phyloP scores from a whole-genome alignment of 2,888 invertebrate genomes.

The Halictus ligatus region DNA sequence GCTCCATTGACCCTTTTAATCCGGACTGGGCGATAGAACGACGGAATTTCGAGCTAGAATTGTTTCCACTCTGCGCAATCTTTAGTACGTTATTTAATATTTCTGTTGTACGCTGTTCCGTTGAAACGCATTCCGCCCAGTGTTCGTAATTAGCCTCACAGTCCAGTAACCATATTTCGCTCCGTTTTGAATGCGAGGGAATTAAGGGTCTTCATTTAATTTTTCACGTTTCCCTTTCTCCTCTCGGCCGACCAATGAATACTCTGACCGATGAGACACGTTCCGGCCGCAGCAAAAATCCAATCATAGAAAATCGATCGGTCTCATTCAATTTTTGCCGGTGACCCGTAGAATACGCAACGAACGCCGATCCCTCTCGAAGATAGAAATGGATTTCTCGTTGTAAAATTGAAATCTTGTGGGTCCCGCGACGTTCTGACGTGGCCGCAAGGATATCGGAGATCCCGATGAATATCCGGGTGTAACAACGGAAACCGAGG shows the following conservation, averaged over 20 bases:
- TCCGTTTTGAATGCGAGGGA: not conserved
- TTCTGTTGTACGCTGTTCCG: not conserved
- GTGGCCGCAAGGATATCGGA: not conserved
- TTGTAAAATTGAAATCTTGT: slow-evolving; percentile 20
- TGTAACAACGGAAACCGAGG: not conserved
- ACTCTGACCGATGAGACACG: not conserved
- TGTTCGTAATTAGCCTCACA: too few relatives aligned
- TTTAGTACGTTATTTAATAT: not conserved
- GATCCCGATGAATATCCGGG: slow-evolving; percentile 5
- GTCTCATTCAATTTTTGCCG: not conserved
- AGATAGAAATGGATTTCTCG: not conserved
- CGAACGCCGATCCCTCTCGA: not conserved
- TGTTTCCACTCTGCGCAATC: not conserved
- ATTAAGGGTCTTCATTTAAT: not conserved
- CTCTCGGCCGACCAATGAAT: not conserved
- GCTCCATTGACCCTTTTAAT: slow-evolving; percentile 14
- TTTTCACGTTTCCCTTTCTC: not conserved
- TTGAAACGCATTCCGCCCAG: too few relatives aligned
- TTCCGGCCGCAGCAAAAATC: not conserved
- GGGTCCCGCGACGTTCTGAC: too few relatives aligned
- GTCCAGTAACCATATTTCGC: too few relatives aligned
- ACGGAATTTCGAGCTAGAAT: not conserved
- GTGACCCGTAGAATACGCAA: not conserved
- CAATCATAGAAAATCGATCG: slow-evolving; percentile 6
- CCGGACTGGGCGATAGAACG: not conserved